These are phyloP conservation scores for Trachelipus rathkii DNA, from an alignment of 1,140 invertebrate genomes.

Conservation along the genomic window DNA sequence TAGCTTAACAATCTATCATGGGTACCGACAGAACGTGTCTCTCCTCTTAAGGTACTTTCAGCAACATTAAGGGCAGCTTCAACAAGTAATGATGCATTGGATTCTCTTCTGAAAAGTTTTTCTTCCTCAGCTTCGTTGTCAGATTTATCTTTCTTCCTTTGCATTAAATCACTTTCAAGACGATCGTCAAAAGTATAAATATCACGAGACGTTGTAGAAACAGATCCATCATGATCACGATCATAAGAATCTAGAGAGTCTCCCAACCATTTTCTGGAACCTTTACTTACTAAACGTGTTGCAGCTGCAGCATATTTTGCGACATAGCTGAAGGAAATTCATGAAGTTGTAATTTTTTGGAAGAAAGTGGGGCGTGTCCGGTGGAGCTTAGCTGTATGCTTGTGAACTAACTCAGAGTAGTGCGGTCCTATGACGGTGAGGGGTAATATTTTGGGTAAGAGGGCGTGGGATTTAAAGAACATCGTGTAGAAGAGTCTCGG, in stretches of 20 bases:
- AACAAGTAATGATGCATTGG: constrained; percentile 60
- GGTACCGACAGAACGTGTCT: constrained; percentile 53
- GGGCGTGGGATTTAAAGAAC: too few relatives aligned
- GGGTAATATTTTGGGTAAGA: too few relatives aligned
- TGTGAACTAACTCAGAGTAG: too few relatives aligned
- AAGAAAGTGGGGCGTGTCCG: constrained; percentile 39
- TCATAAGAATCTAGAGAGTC: constrained; percentile 48
- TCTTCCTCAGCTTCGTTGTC: constrained; percentile 37
- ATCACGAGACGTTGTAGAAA: constrained; percentile 31
- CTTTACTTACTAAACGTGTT: constrained; percentile 55
- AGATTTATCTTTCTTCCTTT: constrained; percentile 40
- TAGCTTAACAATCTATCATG: constrained; percentile 53
- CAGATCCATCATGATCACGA: constrained; percentile 35
- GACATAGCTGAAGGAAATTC: constrained; percentile 44
- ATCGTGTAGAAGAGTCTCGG: too few relatives aligned
- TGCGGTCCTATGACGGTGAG: too few relatives aligned
- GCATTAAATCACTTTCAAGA: constrained; percentile 37
- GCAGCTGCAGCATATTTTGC: constrained; percentile 43
- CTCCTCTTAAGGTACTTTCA: constrained; percentile 55
- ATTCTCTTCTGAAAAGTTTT: constrained; percentile 50
- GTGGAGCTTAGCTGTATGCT: constrained; percentile 37
- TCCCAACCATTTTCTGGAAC: constrained; percentile 61
- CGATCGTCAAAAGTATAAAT: constrained; percentile 42
- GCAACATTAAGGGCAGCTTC: constrained; percentile 63
- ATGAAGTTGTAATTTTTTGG: too few relatives aligned